Conservation (phyloP, 2,113 vertebrate species). For the Paraplagusia blochii region DNA sequence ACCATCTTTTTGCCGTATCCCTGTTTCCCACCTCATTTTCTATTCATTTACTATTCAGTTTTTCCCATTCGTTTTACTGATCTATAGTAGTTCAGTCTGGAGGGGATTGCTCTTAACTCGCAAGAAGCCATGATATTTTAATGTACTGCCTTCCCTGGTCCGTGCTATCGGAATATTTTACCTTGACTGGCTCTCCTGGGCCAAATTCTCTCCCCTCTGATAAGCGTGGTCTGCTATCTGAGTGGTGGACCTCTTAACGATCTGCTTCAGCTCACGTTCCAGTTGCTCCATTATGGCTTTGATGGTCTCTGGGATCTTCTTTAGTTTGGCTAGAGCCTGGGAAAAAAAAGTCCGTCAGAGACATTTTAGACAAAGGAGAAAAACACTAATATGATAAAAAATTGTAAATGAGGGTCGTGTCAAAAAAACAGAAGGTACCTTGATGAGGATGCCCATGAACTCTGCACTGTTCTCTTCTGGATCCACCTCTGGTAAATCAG, state of each 20-base stretch:
- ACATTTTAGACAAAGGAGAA: background rate
- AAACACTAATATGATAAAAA: background rate
- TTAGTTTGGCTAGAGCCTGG: slow-evolving; percentile 91
- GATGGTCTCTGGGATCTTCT: slow-evolving; percentile 91
- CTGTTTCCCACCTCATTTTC: slow-evolving; percentile 1
- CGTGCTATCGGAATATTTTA: slow-evolving; percentile 45
- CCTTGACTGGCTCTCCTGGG: slow-evolving; percentile 92
- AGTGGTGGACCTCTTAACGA: slow-evolving; percentile 93
- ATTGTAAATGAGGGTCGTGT: background rate
- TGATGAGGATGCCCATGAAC: slow-evolving; percentile 97
- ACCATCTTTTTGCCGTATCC: background rate
- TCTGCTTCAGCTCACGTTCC: slow-evolving; percentile 95
- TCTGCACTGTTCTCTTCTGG: slow-evolving; percentile 92
- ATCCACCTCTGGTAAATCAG: slow-evolving; percentile 79
- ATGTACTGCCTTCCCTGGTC: background rate
- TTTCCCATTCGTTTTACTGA: slow-evolving; percentile 1
- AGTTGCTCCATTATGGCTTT: slow-evolving; percentile 95
- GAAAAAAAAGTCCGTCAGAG: slow-evolving; percentile 18
- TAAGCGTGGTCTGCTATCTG: slow-evolving; percentile 94
- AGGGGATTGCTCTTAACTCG: background rate
- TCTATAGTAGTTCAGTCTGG: background rate
- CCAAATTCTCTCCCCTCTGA: slow-evolving; percentile 88
- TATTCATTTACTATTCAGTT: slow-evolving; percentile 9
- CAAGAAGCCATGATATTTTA: slow-evolving; percentile 3
- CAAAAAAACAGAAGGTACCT: slow-evolving; percentile 48